phyloP scores from a whole-genome alignment of 2,888 invertebrate genomes.

The Metallyticus violacea region DNA sequence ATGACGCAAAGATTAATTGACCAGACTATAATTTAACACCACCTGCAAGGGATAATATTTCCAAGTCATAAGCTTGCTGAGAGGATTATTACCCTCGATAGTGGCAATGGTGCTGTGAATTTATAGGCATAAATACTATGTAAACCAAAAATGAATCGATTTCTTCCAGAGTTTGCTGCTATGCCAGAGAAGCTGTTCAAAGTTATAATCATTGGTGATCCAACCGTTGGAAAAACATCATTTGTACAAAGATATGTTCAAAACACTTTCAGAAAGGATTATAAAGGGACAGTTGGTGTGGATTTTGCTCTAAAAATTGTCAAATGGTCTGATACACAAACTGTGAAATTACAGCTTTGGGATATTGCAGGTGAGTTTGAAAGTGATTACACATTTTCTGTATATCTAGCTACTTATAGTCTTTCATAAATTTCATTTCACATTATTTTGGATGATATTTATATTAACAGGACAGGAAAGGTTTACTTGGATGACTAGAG shows the following conservation, averaged over 20 bases:
- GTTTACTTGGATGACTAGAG: conserved; percentile 59
- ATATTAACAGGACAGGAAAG: conserved; percentile 52
- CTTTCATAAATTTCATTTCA: neutral
- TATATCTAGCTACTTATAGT: neutral
- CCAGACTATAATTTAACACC: neutral
- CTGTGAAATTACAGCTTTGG: conserved; percentile 56
- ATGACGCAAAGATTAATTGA: neutral
- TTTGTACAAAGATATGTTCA: conserved; percentile 56
- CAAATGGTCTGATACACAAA: conserved; percentile 53
- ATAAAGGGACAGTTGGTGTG: conserved; percentile 57
- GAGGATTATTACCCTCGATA: neutral
- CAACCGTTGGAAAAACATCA: conserved; percentile 54
- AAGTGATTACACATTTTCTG: neutral
- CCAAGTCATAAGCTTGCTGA: neutral
- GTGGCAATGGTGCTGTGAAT: neutral
- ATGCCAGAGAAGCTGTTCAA: conserved; percentile 48
- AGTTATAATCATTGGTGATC: conserved; percentile 51
- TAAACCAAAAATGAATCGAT: neutral
- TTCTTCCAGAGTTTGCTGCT: conserved; percentile 18
- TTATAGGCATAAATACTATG: neutral
- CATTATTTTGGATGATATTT: neutral
- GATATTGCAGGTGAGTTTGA: conserved; percentile 53
- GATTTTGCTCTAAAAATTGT: conserved; percentile 59
- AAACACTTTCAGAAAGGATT: conserved; percentile 50
- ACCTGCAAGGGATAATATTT: neutral